Evolutionary conservation across 2,797 vertebrate species (phyloP).

Genomic region (Pangasius krempfi): DNA sequence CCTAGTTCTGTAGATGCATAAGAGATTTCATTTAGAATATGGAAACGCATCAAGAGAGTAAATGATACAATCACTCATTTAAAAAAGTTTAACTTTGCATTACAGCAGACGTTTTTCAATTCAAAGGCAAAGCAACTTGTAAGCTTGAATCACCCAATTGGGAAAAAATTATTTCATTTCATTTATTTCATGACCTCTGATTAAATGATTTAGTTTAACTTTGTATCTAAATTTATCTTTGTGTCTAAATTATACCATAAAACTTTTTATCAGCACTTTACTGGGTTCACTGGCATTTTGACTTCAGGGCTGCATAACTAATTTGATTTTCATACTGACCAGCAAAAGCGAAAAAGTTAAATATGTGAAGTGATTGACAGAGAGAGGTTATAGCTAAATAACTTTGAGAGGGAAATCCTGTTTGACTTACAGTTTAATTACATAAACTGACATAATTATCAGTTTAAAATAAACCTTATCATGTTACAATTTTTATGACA

Average conservation of each 20-base stretch:
- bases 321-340: not conserved
- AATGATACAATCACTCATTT: not conserved
- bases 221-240: not conserved
- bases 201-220: conserved; percentile 13
- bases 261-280: not conserved
- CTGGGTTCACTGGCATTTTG: not conserved
- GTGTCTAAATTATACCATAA: not conserved
- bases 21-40: not conserved
- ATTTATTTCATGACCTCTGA: not conserved
- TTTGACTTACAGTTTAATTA: not conserved
- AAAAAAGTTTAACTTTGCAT: not conserved
- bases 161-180: not conserved
- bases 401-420: not conserved
- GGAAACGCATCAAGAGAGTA: not conserved
- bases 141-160: not conserved
- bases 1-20: not conserved
- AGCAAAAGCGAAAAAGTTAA: conserved; percentile 4
- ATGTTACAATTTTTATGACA: not conserved
- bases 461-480: not conserved
- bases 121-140: not conserved
- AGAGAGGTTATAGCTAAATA: not conserved
- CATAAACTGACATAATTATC: conserved; percentile 1
- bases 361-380: not conserved
- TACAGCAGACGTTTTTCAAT: not conserved
- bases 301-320: conserved; percentile 6